Percentiles rank a stretch among this genome's conserved stretches.
Evolutionary conservation across 2,888 invertebrate genomes (phyloP).

Genomic region (Sminthurides aquaticus): DNA sequence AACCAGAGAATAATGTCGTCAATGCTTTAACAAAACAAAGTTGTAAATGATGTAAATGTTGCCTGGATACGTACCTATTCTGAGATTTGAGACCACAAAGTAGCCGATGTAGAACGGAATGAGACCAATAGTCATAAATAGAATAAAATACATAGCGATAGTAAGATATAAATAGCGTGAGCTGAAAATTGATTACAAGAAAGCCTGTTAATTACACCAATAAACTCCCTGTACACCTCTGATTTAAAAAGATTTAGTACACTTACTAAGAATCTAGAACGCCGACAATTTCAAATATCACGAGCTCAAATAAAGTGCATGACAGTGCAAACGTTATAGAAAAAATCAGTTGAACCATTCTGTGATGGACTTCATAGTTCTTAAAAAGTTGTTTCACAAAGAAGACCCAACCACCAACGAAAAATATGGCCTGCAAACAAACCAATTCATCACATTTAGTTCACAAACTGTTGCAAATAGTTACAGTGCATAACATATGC

Average conservation of each 20-base stretch:
- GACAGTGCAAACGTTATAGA: conserved; percentile 92
- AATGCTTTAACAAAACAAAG: too few species aligned
- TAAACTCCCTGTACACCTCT: too few species aligned
- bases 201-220: conserved; percentile 8
- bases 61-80: conserved; percentile 64
- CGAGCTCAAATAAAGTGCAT: conserved; percentile 97
- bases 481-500: too few species aligned
- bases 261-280: conserved; percentile 79
- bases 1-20: too few species aligned
- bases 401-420: conserved; percentile 95
- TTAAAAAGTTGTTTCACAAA: conserved; percentile 94
- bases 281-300: conserved; percentile 97
- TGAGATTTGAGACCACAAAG: conserved; percentile 81
- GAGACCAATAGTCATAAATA: conserved; percentile 89
- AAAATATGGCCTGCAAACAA: conserved; percentile 70
- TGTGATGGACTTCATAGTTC: conserved; percentile 95
- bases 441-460: conserved; percentile 15
- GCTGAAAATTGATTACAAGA: conserved; percentile 57
- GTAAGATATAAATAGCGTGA: conserved; percentile 94
- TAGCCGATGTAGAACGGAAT: conserved; percentile 96
- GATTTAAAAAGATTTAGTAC: too few species aligned
- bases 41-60: too few species aligned
- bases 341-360: conserved; percentile 88
- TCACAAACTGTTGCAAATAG: neutral
- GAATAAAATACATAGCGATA: conserved; percentile 75